Conservation (phyloP, 2,888 invertebrate species). For the Osmoderma eremita region DNA sequence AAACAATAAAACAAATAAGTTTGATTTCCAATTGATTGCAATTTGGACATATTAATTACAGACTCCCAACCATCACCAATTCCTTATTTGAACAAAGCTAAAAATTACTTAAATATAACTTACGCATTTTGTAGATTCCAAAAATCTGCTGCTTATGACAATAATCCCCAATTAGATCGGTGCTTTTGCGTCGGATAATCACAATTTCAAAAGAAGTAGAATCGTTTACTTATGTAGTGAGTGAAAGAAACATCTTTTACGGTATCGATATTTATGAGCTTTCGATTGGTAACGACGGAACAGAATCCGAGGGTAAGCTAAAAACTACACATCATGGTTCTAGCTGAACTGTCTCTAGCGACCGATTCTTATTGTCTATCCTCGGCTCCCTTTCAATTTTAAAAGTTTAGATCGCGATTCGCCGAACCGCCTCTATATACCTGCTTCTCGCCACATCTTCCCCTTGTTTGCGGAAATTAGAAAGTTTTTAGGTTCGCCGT, state of each 20-base stretch:
- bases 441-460: conserved; percentile 8
- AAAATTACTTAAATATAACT: too few relatives aligned
- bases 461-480: conserved; percentile 29
- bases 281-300: conserved; percentile 47
- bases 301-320: conserved; percentile 47
- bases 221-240: neutral
- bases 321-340: conserved; percentile 51
- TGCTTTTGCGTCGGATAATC: too few relatives aligned
- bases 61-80: too few relatives aligned
- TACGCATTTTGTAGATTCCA: too few relatives aligned
- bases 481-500: conserved; percentile 29
- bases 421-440: neutral
- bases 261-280: conserved; percentile 52
- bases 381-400: conserved; percentile 33
- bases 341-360: conserved; percentile 52
- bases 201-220: conserved; percentile 5
- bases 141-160: too few relatives aligned
- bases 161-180: too few relatives aligned
- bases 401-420: conserved; percentile 25
- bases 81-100: too few relatives aligned
- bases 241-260: conserved; percentile 16
- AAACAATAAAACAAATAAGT: too few relatives aligned
- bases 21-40: too few relatives aligned
- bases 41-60: too few relatives aligned
- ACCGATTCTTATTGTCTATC: conserved; percentile 50